Evolutionary conservation across 2,888 invertebrate genomes (phyloP).

Genomic region (Acronicta psi): DNA sequence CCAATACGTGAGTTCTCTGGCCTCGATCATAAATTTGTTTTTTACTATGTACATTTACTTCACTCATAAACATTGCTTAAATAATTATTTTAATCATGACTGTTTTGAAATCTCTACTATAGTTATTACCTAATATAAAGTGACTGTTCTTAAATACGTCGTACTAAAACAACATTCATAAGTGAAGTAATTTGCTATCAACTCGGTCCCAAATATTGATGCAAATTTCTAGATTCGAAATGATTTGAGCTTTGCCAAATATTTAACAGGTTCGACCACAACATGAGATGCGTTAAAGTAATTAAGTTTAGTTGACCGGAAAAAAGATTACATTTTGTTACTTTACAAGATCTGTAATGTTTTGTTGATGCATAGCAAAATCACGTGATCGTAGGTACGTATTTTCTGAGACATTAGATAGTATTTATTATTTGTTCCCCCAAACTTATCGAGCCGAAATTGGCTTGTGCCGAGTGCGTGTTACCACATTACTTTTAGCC

Average conservation of each 20-base stretch:
- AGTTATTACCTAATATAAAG: slow-evolving; percentile 47
- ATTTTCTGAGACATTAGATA: no score
- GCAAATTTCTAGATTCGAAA: slow-evolving; percentile 21
- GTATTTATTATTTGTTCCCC: no score
- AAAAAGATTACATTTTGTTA: slow-evolving; percentile 16
- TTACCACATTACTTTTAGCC: no score
- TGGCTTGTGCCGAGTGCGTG: no score
- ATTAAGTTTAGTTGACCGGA: slow-evolving; percentile 35
- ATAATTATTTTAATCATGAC: slow-evolving; percentile 40
- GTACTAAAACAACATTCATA: slow-evolving; percentile 42
- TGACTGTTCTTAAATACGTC: slow-evolving; percentile 38
- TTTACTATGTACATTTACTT: slow-evolving; percentile 61
- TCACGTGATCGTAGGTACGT: background rate
- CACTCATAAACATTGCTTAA: slow-evolving; percentile 46
- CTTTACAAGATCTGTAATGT: slow-evolving; percentile 11
- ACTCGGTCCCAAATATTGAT: slow-evolving; percentile 55
- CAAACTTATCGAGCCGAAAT: no score
- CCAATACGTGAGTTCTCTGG: slow-evolving; percentile 54
- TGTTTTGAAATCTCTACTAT: slow-evolving; percentile 28
- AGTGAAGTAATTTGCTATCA: slow-evolving; percentile 43
- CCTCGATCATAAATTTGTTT: slow-evolving; percentile 48
- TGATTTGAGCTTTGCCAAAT: slow-evolving; percentile 38
- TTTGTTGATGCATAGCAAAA: slow-evolving; percentile 7
- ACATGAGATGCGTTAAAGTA: slow-evolving; percentile 22
- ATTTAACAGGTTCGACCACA: slow-evolving; percentile 21